Evolutionary conservation across 1,140 invertebrate genomes (phyloP).

Genomic region (Antheraea mylitta): DNA sequence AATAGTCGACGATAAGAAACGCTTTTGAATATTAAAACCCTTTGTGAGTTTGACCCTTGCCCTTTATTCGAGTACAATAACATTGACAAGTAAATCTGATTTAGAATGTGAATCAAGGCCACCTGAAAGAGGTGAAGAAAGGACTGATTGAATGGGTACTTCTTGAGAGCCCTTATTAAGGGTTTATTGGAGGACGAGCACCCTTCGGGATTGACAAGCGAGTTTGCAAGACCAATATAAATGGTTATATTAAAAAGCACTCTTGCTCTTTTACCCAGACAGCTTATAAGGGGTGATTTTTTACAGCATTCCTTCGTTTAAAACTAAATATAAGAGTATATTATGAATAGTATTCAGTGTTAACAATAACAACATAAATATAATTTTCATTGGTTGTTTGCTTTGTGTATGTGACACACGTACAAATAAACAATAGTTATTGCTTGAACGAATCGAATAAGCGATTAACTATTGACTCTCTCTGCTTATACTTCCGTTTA

Average conservation of each 20-base stretch:
- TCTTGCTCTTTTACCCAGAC: slow-evolving; percentile 69
- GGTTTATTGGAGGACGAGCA: slow-evolving; percentile 68
- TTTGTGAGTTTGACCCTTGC: slow-evolving; percentile 51
- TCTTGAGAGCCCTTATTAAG: slow-evolving; percentile 62
- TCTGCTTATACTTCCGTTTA: neutral
- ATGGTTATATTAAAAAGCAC: slow-evolving; percentile 52
- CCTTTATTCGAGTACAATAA: slow-evolving; percentile 53
- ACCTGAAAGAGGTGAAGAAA: slow-evolving; percentile 61
- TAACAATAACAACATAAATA: slow-evolving; percentile 12
- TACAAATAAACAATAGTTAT: neutral
- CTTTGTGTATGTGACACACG: slow-evolving; percentile 5
- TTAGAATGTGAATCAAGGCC: slow-evolving; percentile 67
- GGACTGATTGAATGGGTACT: slow-evolving; percentile 56
- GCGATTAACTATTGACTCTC: neutral
- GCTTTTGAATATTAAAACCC: slow-evolving; percentile 57
- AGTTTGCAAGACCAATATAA: slow-evolving; percentile 52
- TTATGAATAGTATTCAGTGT: slow-evolving; percentile 37
- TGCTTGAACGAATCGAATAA: neutral
- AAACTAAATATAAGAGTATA: slow-evolving; percentile 26
- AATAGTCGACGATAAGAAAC: slow-evolving; percentile 53
- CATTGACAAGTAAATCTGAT: slow-evolving; percentile 68
- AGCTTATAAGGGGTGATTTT: slow-evolving; percentile 42
- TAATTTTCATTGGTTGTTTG: slow-evolving; percentile 5
- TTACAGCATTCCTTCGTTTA: slow-evolving; percentile 45
- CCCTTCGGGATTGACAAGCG: slow-evolving; percentile 34